Evolutionary conservation across 2,113 vertebrate species (phyloP).

Genomic region (Brachyhypopomus gauderio): DNA sequence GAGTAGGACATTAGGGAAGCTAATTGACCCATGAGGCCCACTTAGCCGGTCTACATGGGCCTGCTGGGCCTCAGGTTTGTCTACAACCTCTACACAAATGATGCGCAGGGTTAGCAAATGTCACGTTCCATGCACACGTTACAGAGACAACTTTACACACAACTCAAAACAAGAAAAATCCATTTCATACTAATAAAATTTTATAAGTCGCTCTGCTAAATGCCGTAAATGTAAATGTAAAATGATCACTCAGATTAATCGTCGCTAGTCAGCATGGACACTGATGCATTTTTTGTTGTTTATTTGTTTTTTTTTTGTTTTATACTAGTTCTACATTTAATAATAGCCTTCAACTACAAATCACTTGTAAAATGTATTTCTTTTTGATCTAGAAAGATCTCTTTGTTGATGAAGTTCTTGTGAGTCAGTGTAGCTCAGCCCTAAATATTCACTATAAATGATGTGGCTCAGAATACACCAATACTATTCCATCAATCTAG

Average conservation of each 20-base stretch:
- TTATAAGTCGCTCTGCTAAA: too few relatives aligned
- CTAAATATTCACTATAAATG: slow-evolving; percentile 9
- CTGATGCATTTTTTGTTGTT: background rate
- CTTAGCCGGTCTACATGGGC: slow-evolving; percentile 11
- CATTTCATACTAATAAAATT: background rate
- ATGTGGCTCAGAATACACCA: slow-evolving; percentile 13
- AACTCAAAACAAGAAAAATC: background rate
- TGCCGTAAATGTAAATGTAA: too few relatives aligned
- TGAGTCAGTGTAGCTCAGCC: background rate
- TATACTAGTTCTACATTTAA: background rate
- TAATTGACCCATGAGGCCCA: background rate
- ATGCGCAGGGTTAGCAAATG: slow-evolving; percentile 8
- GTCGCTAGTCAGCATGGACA: background rate
- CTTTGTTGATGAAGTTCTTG: background rate
- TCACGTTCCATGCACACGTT: background rate
- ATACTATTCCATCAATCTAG: slow-evolving; percentile 31
- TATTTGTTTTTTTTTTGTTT: background rate
- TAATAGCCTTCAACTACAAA: background rate
- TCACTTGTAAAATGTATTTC: background rate
- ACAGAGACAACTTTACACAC: slow-evolving; percentile 14
- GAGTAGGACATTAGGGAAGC: background rate
- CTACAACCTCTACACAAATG: background rate
- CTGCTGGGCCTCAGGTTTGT: background rate
- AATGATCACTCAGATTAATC: background rate
- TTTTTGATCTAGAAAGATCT: background rate